phyloP scores from a whole-genome alignment of 53 echinoderm and acorn worm genomes.

The Stichopus horrens region DNA sequence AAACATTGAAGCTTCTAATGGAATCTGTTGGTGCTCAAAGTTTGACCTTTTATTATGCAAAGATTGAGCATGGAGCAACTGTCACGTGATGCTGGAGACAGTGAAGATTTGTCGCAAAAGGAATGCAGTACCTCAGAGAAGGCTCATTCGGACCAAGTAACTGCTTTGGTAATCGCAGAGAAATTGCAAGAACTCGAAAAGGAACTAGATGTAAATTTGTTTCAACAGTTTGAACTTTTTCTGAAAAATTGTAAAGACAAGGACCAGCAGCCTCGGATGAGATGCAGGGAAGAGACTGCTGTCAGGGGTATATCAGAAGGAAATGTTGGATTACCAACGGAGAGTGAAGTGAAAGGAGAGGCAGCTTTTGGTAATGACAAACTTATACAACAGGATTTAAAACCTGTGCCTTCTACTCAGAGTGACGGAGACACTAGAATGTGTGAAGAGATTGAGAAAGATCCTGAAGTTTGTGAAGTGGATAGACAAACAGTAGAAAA shows the following conservation, averaged over 20 bases:
- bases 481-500: neutral
- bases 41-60: no score
- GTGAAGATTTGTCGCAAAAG: no score
- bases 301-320: neutral
- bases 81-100: no score
- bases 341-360: neutral
- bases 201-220: neutral
- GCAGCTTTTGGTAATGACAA: neutral
- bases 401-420: neutral
- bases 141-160: neutral
- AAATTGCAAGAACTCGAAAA: conserved; percentile 13
- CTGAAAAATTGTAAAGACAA: neutral
- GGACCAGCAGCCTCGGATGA: neutral
- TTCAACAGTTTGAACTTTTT: conserved; percentile 18
- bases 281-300: neutral
- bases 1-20: no score
- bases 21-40: no score
- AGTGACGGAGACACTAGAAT: neutral
- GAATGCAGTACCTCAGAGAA: neutral
- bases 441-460: neutral
- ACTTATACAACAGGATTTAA: neutral
- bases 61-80: no score
- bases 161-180: neutral
- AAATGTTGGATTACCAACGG: neutral
- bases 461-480: neutral